Conservation (phyloP, 2,113 vertebrate genomes). For the Herpetotheres cachinnans region DNA sequence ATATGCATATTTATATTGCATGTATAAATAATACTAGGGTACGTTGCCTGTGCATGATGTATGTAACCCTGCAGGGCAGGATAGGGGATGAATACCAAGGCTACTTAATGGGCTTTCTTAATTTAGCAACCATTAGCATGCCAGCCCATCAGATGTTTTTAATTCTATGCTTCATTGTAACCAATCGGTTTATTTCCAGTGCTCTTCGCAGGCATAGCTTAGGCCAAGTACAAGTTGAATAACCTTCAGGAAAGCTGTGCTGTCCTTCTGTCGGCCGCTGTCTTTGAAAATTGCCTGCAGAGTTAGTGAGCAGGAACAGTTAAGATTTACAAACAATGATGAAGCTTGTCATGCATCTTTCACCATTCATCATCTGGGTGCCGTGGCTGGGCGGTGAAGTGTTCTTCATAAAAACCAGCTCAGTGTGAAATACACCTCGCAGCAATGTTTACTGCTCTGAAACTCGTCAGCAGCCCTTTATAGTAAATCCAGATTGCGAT, state of each 20-base stretch:
- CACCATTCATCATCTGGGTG: slow-evolving; percentile 97
- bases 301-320: slow-evolving; percentile 99
- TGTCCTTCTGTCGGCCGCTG: slow-evolving; percentile 93
- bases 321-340: slow-evolving; percentile 99
- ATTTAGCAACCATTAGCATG: not conserved
- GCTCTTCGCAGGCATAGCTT: slow-evolving; percentile 64
- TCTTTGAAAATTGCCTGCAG: slow-evolving; percentile 99
- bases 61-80: not conserved
- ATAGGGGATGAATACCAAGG: not conserved
- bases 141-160: not conserved
- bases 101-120: not conserved
- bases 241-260: slow-evolving; percentile 98
- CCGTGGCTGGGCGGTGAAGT: slow-evolving; percentile 94
- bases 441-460: slow-evolving; percentile 97
- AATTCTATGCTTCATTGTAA: not conserved
- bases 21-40: not conserved
- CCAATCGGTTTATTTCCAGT: slow-evolving; percentile 49
- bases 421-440: slow-evolving; percentile 99
- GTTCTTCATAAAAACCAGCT: slow-evolving; percentile 99
- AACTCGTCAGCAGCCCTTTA: slow-evolving; percentile 95
- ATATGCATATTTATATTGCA: not conserved
- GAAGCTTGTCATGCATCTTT: slow-evolving; percentile 99
- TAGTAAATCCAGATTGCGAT: slow-evolving; percentile 97
- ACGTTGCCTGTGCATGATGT: not conserved
- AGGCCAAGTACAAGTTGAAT: slow-evolving; percentile 96